phyloP scores from a whole-genome alignment of 2,797 vertebrate genomes.

The Halcyon smyrnensis region DNA sequence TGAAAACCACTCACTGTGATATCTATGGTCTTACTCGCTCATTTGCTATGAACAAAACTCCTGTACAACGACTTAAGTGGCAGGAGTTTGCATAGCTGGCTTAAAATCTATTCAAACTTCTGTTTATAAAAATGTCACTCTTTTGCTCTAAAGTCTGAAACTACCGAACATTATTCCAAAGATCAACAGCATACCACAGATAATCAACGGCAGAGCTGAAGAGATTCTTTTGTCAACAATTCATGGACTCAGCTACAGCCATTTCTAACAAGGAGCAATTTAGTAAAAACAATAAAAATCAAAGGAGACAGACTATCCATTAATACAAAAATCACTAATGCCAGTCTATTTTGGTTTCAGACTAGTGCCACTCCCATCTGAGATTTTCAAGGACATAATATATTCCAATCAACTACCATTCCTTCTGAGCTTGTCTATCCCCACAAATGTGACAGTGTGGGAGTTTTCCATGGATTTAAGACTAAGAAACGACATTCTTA shows the following conservation, averaged over 20 bases:
- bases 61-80: not conserved
- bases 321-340: constrained; percentile 34
- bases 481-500: constrained; percentile 27
- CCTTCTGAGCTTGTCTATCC: constrained; percentile 38
- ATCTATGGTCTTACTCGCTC: not conserved
- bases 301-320: constrained; percentile 13
- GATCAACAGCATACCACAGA: not conserved
- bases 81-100: not conserved
- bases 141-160: not conserved
- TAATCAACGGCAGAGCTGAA: constrained; percentile 26
- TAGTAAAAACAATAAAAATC: constrained; percentile 54
- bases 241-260: not conserved
- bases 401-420: constrained; percentile 40
- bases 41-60: not conserved
- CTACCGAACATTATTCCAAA: not conserved
- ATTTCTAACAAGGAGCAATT: constrained; percentile 35
- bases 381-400: constrained; percentile 18
- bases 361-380: constrained; percentile 19
- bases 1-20: not conserved
- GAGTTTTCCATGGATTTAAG: constrained; percentile 4
- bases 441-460: constrained; percentile 32
- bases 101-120: not conserved
- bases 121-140: not conserved
- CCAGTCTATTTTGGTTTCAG: constrained; percentile 51
- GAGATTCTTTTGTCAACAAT: constrained; percentile 34